phyloP scores from a whole-genome alignment of 2,797 vertebrate genomes.

The Myoxocephalus aenaeus region DNA sequence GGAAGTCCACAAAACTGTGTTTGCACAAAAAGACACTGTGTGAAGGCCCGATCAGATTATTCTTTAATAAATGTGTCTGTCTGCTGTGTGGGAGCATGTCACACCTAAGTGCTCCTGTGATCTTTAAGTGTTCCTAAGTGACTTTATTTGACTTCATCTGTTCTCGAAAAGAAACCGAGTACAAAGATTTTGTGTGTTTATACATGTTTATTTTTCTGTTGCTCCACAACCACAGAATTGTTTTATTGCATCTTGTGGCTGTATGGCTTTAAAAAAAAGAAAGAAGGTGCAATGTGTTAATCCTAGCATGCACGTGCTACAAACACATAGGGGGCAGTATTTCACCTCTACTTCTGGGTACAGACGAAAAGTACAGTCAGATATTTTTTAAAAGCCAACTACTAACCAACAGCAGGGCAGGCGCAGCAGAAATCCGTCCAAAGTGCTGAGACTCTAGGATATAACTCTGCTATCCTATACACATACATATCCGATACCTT shows the following conservation, averaged over 20 bases:
- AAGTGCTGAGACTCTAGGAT: too few relatives aligned
- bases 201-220: background rate
- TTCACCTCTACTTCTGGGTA: background rate
- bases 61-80: background rate
- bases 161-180: background rate
- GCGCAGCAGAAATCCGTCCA: too few relatives aligned
- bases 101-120: background rate
- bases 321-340: background rate
- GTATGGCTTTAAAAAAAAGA: too few relatives aligned
- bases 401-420: too few relatives aligned
- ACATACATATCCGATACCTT: background rate
- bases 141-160: background rate
- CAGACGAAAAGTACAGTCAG: too few relatives aligned
- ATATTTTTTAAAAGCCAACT: too few relatives aligned
- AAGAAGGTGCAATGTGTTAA: background rate
- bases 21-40: constrained; percentile 46
- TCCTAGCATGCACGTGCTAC: background rate
- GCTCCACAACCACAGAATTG: background rate
- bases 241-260: background rate
- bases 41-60: constrained; percentile 2
- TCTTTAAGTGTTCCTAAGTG: background rate
- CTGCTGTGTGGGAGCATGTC: background rate
- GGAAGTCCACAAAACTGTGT: constrained; percentile 60
- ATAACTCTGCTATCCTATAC: background rate
- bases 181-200: background rate